Evolutionary conservation across 2,797 vertebrate species (phyloP).

Genomic region (Bucorvus abyssinicus): DNA sequence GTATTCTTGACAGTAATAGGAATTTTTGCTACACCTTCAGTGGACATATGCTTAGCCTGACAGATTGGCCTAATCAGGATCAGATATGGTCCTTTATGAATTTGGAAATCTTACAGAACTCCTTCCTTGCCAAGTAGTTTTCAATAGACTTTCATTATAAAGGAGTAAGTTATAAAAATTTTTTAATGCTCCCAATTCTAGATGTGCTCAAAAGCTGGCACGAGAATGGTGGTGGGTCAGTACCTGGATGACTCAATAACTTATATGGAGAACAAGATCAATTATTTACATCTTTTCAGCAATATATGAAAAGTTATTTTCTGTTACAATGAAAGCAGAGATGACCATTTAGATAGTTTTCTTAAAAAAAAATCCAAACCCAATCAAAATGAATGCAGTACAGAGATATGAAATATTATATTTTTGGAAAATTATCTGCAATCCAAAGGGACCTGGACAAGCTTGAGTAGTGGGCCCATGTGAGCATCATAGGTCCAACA

Average conservation of each 20-base stretch:
- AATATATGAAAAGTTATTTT: background rate
- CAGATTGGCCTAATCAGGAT: background rate
- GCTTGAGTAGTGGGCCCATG: background rate
- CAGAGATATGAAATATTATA: background rate
- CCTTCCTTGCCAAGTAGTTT: background rate
- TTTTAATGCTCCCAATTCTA: background rate
- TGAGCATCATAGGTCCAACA: background rate
- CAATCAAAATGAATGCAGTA: background rate
- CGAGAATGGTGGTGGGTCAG: background rate
- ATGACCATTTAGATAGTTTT: background rate
- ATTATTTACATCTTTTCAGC: background rate
- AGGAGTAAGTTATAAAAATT: background rate
- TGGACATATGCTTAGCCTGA: background rate
- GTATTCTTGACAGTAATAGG: background rate
- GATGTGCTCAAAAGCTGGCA: background rate
- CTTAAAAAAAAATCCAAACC: background rate
- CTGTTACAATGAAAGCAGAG: background rate
- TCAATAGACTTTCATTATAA: constrained; percentile 10
- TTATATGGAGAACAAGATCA: background rate
- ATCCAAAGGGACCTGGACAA: background rate
- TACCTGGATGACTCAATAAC: background rate
- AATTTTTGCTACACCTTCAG: background rate
- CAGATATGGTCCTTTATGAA: background rate
- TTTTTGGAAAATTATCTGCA: background rate
- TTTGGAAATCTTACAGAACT: constrained; percentile 17